Evolutionary conservation across 2,888 invertebrate genomes (phyloP).

Genomic region (Acheta domesticus): DNA sequence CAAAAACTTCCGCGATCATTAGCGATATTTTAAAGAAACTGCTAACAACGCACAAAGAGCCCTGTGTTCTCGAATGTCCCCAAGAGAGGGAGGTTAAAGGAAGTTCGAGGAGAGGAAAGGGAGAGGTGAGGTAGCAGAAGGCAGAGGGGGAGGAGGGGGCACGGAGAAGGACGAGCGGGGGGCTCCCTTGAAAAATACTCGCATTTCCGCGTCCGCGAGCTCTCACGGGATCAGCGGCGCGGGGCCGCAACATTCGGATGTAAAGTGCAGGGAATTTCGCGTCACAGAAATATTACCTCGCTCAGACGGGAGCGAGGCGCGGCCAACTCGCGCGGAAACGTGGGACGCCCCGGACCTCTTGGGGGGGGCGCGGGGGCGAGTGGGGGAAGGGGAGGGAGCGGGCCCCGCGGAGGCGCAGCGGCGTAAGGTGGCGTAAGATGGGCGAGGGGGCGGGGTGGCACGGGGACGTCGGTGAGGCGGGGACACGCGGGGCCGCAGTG

Average conservation of each 20-base stretch:
- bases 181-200: slow-evolving; percentile 18
- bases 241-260: slow-evolving; percentile 10
- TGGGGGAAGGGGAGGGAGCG: not conserved
- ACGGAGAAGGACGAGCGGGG: not conserved
- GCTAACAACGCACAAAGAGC: not conserved
- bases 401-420: not conserved
- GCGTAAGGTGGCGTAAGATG: too few relatives aligned
- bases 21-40: slow-evolving; percentile 18
- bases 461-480: too few relatives aligned
- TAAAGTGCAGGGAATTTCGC: slow-evolving; percentile 11
- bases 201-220: not conserved
- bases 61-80: not conserved
- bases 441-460: too few relatives aligned
- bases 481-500: too few relatives aligned
- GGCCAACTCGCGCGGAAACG: not conserved
- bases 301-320: not conserved
- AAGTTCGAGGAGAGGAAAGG: not conserved
- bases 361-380: not conserved
- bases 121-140: not conserved
- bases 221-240: slow-evolving; percentile 9
- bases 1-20: not conserved
- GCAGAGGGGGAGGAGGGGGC: not conserved
- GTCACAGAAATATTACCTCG: slow-evolving; percentile 18
- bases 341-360: not conserved
- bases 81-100: not conserved